These are phyloP conservation scores for Sphaerophoria rueppellii DNA, from an alignment of 2,888 invertebrate genomes.

Conservation along the genomic window DNA sequence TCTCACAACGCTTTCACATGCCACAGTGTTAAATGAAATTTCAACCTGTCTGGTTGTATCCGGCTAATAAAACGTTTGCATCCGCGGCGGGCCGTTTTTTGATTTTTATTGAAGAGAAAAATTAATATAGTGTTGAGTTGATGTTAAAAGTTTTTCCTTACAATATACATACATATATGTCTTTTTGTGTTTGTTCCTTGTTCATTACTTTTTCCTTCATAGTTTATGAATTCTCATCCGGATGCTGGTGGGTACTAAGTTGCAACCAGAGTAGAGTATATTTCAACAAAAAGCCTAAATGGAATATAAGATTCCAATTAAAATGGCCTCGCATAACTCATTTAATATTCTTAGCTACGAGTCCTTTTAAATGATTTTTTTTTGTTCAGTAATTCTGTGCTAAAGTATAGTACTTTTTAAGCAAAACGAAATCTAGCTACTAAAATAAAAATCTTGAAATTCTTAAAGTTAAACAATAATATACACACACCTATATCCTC, in stretches of 20 bases:
- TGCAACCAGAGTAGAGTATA: constrained; percentile 15
- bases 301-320: constrained; percentile 47
- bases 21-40: constrained; percentile 66
- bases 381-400: constrained; percentile 5
- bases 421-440: not conserved
- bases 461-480: not conserved
- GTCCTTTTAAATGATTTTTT: constrained; percentile 10
- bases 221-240: constrained; percentile 61
- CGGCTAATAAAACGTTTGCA: constrained; percentile 66
- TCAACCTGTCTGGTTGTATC: constrained; percentile 73
- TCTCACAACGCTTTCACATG: constrained; percentile 43
- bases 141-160: constrained; percentile 33
- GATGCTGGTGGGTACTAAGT: constrained; percentile 25
- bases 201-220: constrained; percentile 31
- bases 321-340: constrained; percentile 56
- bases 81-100: constrained; percentile 59
- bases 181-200: constrained; percentile 24
- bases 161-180: not conserved
- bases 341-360: constrained; percentile 60
- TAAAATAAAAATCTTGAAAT: not conserved
- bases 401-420: not conserved
- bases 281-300: not conserved
- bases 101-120: constrained; percentile 48
- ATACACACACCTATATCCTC: not conserved
- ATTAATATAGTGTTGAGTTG: constrained; percentile 17